Evolutionary conservation across 2,113 vertebrate genomes (phyloP), one percentile per base, ranked within the genome.

Genomic region (Ancistrus triradiatus): DNA sequence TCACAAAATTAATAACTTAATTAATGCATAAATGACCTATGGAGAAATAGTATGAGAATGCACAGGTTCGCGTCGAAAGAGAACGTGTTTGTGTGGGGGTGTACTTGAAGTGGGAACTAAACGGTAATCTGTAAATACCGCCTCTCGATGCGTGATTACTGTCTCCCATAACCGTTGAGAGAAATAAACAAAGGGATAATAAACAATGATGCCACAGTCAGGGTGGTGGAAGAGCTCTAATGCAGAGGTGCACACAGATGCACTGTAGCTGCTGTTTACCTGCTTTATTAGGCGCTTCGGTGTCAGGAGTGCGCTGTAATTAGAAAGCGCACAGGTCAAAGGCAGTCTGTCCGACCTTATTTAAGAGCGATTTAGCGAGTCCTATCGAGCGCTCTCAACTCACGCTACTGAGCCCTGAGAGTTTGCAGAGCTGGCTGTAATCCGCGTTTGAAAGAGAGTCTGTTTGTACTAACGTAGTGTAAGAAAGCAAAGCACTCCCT

Each of bases 381-480:
- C 70, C 69, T 48, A 53, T 57, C 71, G 57, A 77, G 68, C 76
- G 68, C 74, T 60, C 74, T 70, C 80, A 74, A 40, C 40, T 76
- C 81, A 83, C 79, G 80, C 80, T 78, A 85, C 82, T 80, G 80
- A 85, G 77, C 61, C 63, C 6, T 76, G 8, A 28, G 33, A 79
- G 85, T 89, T 90, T 89, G 78, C 85, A 81, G 85, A 89, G 86
- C 85, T 84, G 87, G 72, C 51, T 70, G 69, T 88, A 87, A 88
- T 86, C 86, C 77, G 38, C 10, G 0, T 73, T 83, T 88, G 77
- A 86, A 88, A 87, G 83, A 76, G 70, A 67, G 43, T 42, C 3
- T 74, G 66, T 74, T 80, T 81, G 79, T 78, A 64, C 22, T 63
- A 55, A 28, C 59, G 42, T 52, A 33, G 75, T 78, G 81, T 76